phyloP scores from a whole-genome alignment of 1,140 invertebrate species.

The Brachionus asplanchnoidis region DNA sequence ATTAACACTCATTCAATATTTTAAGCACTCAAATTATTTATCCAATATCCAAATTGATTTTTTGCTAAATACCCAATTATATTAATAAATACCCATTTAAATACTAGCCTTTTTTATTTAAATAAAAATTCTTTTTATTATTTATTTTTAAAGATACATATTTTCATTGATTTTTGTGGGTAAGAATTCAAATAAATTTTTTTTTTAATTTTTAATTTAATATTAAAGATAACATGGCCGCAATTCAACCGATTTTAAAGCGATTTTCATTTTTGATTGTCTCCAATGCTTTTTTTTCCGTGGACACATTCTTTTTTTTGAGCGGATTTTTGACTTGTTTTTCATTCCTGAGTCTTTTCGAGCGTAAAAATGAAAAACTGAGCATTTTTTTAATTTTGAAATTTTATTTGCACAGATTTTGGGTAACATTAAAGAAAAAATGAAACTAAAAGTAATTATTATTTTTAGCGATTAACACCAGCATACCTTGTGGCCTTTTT shows the following conservation, averaged over 20 bases:
- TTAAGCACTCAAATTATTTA: too few species aligned
- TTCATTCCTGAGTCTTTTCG: constrained; percentile 58
- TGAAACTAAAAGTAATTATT: neutral
- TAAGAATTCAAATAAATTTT: neutral
- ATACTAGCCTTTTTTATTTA: too few species aligned
- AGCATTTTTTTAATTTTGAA: neutral
- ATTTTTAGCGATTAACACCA: constrained; percentile 21
- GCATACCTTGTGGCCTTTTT: neutral
- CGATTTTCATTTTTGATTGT: constrained; percentile 49
- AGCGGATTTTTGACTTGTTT: constrained; percentile 64
- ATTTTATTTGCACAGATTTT: constrained; percentile 38
- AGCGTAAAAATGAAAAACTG: constrained; percentile 45
- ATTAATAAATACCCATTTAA: too few species aligned
- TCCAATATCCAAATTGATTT: too few species aligned
- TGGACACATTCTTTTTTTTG: constrained; percentile 80
- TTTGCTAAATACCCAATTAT: too few species aligned
- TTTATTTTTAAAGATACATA: constrained; percentile 42
- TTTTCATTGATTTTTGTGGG: constrained; percentile 12
- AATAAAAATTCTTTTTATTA: too few species aligned
- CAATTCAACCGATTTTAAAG: constrained; percentile 38
- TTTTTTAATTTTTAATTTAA: neutral
- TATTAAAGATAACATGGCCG: constrained; percentile 43
- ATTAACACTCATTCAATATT: too few species aligned
- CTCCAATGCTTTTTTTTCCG: constrained; percentile 76
- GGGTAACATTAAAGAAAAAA: constrained; percentile 40